phyloP scores from a whole-genome alignment of 2,888 invertebrate species.

The Mesochorus sp. region DNA sequence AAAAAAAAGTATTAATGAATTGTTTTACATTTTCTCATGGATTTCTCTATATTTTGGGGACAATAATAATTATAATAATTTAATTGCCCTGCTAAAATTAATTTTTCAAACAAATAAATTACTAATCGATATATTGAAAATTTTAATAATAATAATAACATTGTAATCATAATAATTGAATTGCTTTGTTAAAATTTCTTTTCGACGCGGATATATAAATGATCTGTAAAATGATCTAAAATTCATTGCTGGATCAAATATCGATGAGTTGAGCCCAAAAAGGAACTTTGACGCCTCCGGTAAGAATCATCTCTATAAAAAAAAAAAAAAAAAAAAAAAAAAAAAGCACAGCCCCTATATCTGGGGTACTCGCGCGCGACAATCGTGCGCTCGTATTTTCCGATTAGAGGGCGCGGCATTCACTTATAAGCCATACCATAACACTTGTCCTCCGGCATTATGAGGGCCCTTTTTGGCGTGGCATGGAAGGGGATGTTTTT shows the following conservation, averaged over 20 bases:
- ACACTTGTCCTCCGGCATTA: conserved; percentile 81
- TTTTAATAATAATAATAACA: too few species aligned
- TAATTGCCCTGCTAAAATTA: too few species aligned
- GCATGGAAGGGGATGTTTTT: conserved; percentile 54
- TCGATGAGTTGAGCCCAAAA: not conserved
- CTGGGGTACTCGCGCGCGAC: conserved; percentile 65
- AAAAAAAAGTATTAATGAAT: too few species aligned
- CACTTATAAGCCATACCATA: conserved; percentile 82
- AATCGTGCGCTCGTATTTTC: conserved; percentile 82
- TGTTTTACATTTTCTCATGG: too few species aligned
- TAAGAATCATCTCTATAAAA: conserved; percentile 35
- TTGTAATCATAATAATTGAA: too few species aligned
- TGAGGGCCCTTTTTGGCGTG: conserved; percentile 66
- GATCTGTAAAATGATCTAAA: too few species aligned
- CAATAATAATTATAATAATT: too few species aligned
- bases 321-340: conserved; percentile 2
- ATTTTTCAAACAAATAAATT: too few species aligned
- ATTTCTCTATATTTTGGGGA: too few species aligned
- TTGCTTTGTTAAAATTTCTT: too few species aligned
- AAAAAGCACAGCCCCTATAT: conserved; percentile 15
- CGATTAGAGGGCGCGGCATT: conserved; percentile 81
- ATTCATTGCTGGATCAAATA: conserved; percentile 1
- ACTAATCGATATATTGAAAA: too few species aligned
- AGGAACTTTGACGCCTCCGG: not conserved
- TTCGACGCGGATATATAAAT: too few species aligned